Conservation (phyloP, 1,140 invertebrate genomes). For the Zaprionus inermis region DNA sequence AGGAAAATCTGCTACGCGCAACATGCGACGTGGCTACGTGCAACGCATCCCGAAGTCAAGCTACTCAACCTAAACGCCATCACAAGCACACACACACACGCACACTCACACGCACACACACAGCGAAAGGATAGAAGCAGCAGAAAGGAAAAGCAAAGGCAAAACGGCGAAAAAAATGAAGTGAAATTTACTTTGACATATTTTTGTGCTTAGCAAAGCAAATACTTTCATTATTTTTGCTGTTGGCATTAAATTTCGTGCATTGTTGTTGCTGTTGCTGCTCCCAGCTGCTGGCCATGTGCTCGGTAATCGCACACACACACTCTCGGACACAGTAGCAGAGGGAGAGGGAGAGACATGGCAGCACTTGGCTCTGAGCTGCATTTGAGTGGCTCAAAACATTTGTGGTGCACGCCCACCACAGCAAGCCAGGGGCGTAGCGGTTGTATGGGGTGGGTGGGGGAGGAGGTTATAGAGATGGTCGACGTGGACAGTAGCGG, state of each 20-base stretch:
- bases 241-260: conserved; percentile 77
- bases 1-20: conserved; percentile 61
- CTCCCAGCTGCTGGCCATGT: conserved; percentile 40
- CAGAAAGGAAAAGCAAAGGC: conserved; percentile 32
- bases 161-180: conserved; percentile 63
- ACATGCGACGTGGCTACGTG: conserved; percentile 56
- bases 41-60: conserved; percentile 61
- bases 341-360: background rate
- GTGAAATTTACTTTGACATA: conserved; percentile 82
- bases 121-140: conserved; percentile 35
- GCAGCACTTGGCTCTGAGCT: conserved; percentile 43
- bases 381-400: conserved; percentile 56
- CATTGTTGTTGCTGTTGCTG: conserved; percentile 43
- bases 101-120: conserved; percentile 19
- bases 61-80: conserved; percentile 47
- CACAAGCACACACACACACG: conserved; percentile 28
- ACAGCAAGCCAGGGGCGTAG: background rate
- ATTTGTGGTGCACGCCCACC: conserved; percentile 43
- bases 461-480: background rate
- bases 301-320: conserved; percentile 26
- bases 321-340: conserved; percentile 9
- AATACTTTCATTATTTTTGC: conserved; percentile 83
- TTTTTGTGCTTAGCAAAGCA: conserved; percentile 83
- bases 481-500: conserved; percentile 43
- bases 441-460: background rate